Evolutionary conservation across 2,113 vertebrate species (phyloP).

Genomic region (Condylura cristata): DNA sequence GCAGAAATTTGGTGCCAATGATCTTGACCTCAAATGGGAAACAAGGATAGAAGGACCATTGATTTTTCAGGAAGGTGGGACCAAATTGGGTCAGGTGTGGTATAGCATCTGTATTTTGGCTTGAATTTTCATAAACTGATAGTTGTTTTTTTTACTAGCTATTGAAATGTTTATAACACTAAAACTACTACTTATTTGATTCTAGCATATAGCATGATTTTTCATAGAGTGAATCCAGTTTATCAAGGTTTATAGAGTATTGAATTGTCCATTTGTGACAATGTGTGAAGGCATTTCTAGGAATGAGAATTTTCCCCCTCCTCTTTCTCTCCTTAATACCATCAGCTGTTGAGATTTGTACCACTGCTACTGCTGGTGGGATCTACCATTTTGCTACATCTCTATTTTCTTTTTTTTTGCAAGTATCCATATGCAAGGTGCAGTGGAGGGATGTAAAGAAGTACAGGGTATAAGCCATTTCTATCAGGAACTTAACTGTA

Average conservation of each 20-base stretch:
- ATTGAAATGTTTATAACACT: background rate
- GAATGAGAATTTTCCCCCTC: background rate
- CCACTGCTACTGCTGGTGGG: background rate
- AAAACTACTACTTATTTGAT: background rate
- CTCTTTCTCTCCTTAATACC: background rate
- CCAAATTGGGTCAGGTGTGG: background rate
- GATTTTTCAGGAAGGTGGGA: background rate
- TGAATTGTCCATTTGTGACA: constrained; percentile 4
- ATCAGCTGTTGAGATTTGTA: background rate
- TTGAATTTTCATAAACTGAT: background rate
- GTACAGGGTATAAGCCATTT: background rate
- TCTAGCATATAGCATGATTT: background rate
- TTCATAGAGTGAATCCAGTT: background rate
- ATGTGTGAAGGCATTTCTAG: background rate
- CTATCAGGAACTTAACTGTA: background rate
- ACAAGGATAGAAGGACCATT: background rate
- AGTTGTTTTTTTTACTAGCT: background rate
- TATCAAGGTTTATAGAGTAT: background rate
- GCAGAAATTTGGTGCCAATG: background rate
- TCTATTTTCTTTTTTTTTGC: background rate
- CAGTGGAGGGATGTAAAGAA: background rate
- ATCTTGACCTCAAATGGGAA: background rate
- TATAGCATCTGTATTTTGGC: background rate
- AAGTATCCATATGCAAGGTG: background rate
- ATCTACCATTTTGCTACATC: background rate